phyloP scores from a whole-genome alignment of 2,888 invertebrate genomes.

The Microplitis manilae region DNA sequence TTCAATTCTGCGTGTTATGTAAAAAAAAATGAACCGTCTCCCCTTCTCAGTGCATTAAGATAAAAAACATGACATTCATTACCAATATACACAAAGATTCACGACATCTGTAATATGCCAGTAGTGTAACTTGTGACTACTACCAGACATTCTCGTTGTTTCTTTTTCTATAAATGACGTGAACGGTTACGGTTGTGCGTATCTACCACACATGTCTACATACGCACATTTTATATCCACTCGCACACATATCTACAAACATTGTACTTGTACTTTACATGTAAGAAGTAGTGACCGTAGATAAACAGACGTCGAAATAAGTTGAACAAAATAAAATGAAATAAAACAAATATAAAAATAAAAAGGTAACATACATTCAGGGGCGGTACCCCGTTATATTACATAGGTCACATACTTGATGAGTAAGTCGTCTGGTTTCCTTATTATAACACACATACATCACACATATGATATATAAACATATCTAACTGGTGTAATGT shows the following conservation, averaged over 20 bases:
- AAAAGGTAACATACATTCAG: slow-evolving; percentile 13
- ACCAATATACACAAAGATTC: slow-evolving; percentile 20
- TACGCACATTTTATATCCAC: no score
- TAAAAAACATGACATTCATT: slow-evolving; percentile 23
- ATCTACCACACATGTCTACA: neutral
- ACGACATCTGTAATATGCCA: slow-evolving; percentile 29
- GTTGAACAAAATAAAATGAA: neutral
- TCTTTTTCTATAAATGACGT: slow-evolving; percentile 3
- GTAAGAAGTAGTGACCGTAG: neutral
- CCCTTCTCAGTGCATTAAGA: slow-evolving; percentile 1
- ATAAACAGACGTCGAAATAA: neutral
- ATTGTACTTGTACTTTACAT: no score
- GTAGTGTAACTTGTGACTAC: neutral
- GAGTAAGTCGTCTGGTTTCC: slow-evolving; percentile 31
- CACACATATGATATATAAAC: neutral
- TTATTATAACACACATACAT: neutral
- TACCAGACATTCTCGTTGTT: neutral
- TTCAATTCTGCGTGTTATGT: neutral
- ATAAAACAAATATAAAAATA: slow-evolving; percentile 11
- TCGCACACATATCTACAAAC: no score
- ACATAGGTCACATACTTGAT: slow-evolving; percentile 41
- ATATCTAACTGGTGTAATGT: neutral
- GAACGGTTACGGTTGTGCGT: neutral
- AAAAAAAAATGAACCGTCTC: neutral
- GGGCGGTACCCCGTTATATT: slow-evolving; percentile 41